These are phyloP conservation scores for Drosophila prosaltans DNA, from an alignment of 1,140 invertebrate species.

Conservation along the genomic window DNA sequence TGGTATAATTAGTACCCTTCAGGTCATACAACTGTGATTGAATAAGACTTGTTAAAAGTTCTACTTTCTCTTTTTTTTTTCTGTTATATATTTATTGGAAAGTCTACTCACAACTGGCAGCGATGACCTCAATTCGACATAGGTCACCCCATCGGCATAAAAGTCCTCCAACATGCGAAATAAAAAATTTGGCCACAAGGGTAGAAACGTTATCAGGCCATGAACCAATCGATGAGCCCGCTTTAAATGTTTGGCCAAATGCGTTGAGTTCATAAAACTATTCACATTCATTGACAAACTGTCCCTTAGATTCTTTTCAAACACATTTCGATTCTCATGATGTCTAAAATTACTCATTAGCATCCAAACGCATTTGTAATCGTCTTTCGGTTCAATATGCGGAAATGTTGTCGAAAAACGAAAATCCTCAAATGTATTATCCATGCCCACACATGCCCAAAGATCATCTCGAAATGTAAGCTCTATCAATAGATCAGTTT, in stretches of 20 bases:
- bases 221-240: constrained; percentile 86
- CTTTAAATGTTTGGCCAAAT: constrained; percentile 87
- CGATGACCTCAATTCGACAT: constrained; percentile 88
- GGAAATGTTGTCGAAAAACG: constrained; percentile 73
- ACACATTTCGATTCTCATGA: not conserved
- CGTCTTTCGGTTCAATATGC: constrained; percentile 46
- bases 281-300: constrained; percentile 22
- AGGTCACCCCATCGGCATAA: constrained; percentile 90
- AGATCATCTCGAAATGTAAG: constrained; percentile 32
- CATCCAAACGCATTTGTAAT: constrained; percentile 84
- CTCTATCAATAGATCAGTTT: constrained; percentile 84
- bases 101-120: constrained; percentile 78
- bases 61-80: not conserved
- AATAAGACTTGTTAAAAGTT: not conserved
- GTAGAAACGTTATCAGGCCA: constrained; percentile 87
- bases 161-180: constrained; percentile 88
- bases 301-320: constrained; percentile 15
- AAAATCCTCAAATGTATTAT: constrained; percentile 74
- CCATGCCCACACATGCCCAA: constrained; percentile 58
- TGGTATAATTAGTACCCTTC: constrained; percentile 85
- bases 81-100: not conserved
- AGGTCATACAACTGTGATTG: constrained; percentile 85
- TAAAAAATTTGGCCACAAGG: constrained; percentile 88
- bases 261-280: constrained; percentile 85
- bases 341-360: constrained; percentile 84